Percentiles rank a stretch among this genome's conserved stretches.
Evolutionary conservation across 1,140 invertebrate species (phyloP).

Genomic region (Ips nitidus): DNA sequence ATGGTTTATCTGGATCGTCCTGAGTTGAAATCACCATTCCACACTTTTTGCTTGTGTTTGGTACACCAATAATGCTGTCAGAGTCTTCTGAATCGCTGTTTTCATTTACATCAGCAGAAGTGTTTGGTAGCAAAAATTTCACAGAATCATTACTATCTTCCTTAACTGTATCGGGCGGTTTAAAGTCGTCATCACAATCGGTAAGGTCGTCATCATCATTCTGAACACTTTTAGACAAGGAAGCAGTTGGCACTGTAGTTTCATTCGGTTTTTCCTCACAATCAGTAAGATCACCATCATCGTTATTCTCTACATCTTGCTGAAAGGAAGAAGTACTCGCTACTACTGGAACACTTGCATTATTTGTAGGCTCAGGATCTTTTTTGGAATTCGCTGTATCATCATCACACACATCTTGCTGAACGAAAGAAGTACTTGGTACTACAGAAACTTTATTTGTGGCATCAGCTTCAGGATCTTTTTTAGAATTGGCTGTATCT

Average conservation of each 20-base stretch:
- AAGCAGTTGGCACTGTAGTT: too few species aligned
- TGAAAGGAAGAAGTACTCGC: background rate
- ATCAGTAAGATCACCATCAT: too few species aligned
- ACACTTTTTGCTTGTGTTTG: slow-evolving; percentile 17
- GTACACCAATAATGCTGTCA: background rate
- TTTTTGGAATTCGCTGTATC: background rate
- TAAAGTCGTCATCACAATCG: background rate
- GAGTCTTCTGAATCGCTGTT: background rate
- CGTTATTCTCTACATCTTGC: background rate
- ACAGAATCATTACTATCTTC: background rate
- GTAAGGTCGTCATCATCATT: slow-evolving; percentile 8
- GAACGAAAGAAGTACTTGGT: too few species aligned
- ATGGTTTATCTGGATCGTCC: slow-evolving; percentile 5
- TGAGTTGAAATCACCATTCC: slow-evolving; percentile 13
- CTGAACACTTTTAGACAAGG: too few species aligned
- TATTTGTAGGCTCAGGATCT: too few species aligned
- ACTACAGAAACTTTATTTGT: too few species aligned
- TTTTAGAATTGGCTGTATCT: background rate
- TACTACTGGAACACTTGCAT: too few species aligned
- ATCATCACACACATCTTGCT: background rate
- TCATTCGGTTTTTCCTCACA: too few species aligned
- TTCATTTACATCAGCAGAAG: slow-evolving; percentile 1
- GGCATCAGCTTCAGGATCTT: too few species aligned
- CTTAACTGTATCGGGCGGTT: background rate
- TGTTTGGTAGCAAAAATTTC: slow-evolving; percentile 4